Evolutionary conservation across 1,140 invertebrate genomes (phyloP), one percentile per base, ranked within the genome.

Genomic region (Calephelis nemesis): DNA sequence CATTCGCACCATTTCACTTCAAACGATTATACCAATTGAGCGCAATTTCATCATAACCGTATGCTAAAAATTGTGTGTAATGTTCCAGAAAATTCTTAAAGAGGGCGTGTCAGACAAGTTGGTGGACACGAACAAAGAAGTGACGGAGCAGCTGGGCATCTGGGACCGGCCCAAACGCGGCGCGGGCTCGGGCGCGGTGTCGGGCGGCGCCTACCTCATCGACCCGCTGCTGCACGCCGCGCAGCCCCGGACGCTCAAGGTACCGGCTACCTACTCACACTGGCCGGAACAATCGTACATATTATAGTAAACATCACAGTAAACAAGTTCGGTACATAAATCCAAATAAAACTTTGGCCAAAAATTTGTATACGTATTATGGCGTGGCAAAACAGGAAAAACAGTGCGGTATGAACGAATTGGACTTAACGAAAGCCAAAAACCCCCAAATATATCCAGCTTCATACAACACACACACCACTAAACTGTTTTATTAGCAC

Each of bases 81-180:
- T 39, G 11, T 77, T 70, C 10, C 70, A 88, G 86, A 86, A 81
- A 73, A 77, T 88, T 12, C 69, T 84, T n/a, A 92, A 93, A 77
- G 91, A 93, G 72, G 92, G 93, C 45, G 94, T 94, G 5, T 67
- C 79, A 2, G 72, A 71, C 69, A 92, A 81, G 65, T 73, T 94
- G 39, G 83, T 84, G 48, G 91, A 90, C 60, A 80, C 76, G 6
- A 77, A 78, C 4, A 87, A 90, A 13, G 85, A 81, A 47, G 71
- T 71, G 0, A 71, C 74, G 5, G 90, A 92, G 49, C 88, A 90
- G 73, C 85, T 92, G 47, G 93, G 93, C 40, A 89, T 94, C 47
- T 94, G 93, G 93, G 93, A 93, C 78, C 77, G 92, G 13, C 93
- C 93, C 0, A 93, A 93, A 74, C 82, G 93, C 3, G 80, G 68